These are phyloP conservation scores for Piaya cayana DNA, from an alignment of 2,113 vertebrate species.

Conservation along the genomic window DNA sequence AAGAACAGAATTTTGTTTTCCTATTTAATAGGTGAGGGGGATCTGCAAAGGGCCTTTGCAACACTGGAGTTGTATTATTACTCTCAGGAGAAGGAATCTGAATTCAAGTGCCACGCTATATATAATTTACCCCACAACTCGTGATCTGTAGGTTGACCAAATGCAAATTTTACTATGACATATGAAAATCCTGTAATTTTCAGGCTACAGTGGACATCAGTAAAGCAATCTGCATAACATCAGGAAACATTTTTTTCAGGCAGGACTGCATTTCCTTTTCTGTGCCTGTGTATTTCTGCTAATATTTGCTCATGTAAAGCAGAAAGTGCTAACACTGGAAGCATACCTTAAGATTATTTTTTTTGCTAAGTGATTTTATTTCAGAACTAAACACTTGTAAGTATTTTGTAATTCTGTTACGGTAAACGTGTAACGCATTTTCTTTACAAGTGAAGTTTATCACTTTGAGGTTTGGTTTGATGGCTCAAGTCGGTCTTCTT, in stretches of 20 bases:
- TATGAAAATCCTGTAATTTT: neutral
- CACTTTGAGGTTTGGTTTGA: neutral
- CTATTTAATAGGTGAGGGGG: neutral
- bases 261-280: neutral
- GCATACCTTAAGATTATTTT: neutral
- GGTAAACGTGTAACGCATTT: neutral
- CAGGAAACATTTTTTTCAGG: neutral
- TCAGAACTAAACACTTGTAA: neutral
- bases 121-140: neutral
- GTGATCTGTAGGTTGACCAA: neutral
- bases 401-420: neutral
- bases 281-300: neutral
- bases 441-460: neutral
- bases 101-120: neutral
- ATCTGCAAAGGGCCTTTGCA: neutral
- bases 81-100: neutral
- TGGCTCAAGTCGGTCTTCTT: neutral
- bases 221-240: neutral
- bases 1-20: neutral
- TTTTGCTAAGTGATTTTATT: neutral
- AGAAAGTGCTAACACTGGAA: neutral
- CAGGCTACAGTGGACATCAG: neutral
- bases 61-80: neutral
- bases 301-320: neutral
- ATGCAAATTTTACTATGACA: neutral